Evolutionary conservation across 2,888 invertebrate genomes (phyloP), one percentile per base, ranked within the genome.

Genomic region (Heliconius aoede): DNA sequence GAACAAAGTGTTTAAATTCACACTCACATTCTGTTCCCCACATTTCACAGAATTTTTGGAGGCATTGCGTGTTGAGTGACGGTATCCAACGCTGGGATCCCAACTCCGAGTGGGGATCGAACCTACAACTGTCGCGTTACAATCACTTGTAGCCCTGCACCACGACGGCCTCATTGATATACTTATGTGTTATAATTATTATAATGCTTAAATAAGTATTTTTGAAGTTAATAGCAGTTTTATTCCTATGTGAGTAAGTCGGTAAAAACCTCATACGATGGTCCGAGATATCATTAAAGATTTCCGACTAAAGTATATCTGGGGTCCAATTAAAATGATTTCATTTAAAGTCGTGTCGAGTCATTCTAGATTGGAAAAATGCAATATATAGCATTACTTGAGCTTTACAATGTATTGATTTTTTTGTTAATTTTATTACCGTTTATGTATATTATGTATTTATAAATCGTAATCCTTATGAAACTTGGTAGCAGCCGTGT

Each of bases 181-280:
- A 18, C 9, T 55, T 55, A n/a, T 40, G 30, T n/a, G 13, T 51
- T 15, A 11, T 26, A 40, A 51, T 68, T 18, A 11, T 40, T 40
- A 46, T 2, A 46, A 46, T 46, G 7, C 46, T 46, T 68, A 28
- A 67, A 4, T 30, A 28, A 15, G 51, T 68, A 51, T 55, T 13
- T 32, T 69, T 69, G 30, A 30, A 55, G 30, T 55, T 30, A 51
- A 68, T 30, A 55, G 4, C 21, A 36, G 24, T 65, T 40, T 61
- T 26, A 65, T 69, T 69, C 69, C 24, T 55, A 32, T 4, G 36
- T 76, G 76, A 76, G 68, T 76, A 76, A 68, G 73, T 61, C 61
- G 36, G 73, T 61, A 73, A 68, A 72, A 68, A 73, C 61, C 24
- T 58, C 55, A 68, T 15, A 26, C 32, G 61, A 67, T 69, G 62